These are phyloP conservation scores for Silurus lanzhouensis DNA, from an alignment of 2,797 vertebrate genomes.

Conservation along the genomic window DNA sequence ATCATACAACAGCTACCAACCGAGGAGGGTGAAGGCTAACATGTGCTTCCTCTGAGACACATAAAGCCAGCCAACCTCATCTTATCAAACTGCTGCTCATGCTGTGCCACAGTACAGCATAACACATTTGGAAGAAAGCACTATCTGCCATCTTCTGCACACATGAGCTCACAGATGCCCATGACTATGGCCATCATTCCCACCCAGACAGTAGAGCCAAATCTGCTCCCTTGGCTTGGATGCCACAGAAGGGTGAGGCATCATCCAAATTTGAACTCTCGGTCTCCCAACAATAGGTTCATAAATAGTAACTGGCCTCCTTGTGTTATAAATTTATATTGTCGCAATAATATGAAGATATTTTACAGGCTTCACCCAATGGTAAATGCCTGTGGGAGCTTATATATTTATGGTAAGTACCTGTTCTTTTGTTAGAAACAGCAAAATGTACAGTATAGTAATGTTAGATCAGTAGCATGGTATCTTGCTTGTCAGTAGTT, in stretches of 20 bases:
- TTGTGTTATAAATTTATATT: not conserved
- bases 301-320: not conserved
- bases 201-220: not conserved
- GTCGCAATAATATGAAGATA: not conserved
- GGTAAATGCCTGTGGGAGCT: not conserved
- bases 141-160: slow-evolving; percentile 16
- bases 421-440: not conserved
- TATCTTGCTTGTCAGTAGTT: not conserved
- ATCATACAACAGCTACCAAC: slow-evolving; percentile 9
- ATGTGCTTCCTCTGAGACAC: not conserved
- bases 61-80: slow-evolving; percentile 17
- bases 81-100: slow-evolving; percentile 16
- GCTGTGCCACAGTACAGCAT: not conserved
- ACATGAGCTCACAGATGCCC: slow-evolving; percentile 27
- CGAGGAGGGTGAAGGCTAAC: slow-evolving; percentile 2
- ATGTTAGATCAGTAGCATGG: no score
- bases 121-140: slow-evolving; percentile 29
- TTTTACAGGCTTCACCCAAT: not conserved
- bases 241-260: not conserved
- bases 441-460: not conserved
- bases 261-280: not conserved
- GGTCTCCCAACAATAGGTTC: not conserved
- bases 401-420: not conserved
- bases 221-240: not conserved
- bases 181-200: slow-evolving; percentile 22